Conservation (phyloP, 2,888 invertebrate species). For the Ferrisia virgata region DNA sequence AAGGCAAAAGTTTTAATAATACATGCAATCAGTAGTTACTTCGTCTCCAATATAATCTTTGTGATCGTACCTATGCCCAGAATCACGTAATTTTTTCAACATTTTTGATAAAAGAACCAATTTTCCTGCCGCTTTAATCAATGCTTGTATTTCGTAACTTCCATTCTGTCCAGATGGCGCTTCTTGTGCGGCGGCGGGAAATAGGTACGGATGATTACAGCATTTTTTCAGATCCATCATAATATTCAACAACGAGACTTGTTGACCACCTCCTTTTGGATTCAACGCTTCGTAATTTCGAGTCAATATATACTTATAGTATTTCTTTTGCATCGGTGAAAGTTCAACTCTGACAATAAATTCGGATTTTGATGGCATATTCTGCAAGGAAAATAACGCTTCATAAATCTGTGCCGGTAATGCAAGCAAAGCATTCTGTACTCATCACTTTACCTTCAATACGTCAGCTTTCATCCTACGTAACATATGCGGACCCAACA, state of each 20-base stretch:
- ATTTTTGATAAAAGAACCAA: slow-evolving; percentile 89
- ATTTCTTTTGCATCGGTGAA: slow-evolving; percentile 98
- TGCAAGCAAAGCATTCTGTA: background rate
- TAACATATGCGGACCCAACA: slow-evolving; percentile 98
- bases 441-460: slow-evolving; percentile 63
- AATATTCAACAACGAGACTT: slow-evolving; percentile 93
- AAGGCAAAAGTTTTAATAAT: background rate
- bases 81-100: slow-evolving; percentile 81
- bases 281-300: slow-evolving; percentile 97
- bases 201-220: slow-evolving; percentile 98
- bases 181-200: slow-evolving; percentile 92
- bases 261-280: slow-evolving; percentile 88
- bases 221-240: slow-evolving; percentile 99
- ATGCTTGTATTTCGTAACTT: slow-evolving; percentile 84
- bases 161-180: slow-evolving; percentile 84
- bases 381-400: slow-evolving; percentile 55
- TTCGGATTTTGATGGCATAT: slow-evolving; percentile 99
- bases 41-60: background rate
- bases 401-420: background rate
- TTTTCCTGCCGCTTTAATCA: slow-evolving; percentile 94
- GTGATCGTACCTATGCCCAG: slow-evolving; percentile 67
- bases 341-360: slow-evolving; percentile 98
- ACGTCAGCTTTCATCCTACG: slow-evolving; percentile 98
- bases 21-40: background rate
- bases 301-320: slow-evolving; percentile 97